These are phyloP conservation scores for Tauraco erythrolophus DNA, from an alignment of 2,113 vertebrate species.

Conservation along the genomic window DNA sequence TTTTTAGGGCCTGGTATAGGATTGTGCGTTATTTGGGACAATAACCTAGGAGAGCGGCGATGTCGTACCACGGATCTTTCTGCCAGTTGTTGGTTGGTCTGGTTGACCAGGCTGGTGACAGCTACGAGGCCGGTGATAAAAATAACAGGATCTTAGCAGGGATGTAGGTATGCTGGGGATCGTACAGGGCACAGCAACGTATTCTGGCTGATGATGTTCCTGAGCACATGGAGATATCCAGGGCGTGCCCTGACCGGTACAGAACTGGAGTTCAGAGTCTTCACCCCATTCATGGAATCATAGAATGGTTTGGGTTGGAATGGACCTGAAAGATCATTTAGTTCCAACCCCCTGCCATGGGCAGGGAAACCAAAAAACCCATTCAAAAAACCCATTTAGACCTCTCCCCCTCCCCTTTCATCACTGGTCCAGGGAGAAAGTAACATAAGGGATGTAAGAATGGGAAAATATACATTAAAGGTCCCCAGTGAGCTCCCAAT, in stretches of 20 bases:
- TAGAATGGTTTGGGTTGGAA: too few species aligned
- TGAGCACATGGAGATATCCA: not conserved
- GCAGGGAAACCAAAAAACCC: too few species aligned
- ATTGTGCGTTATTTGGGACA: not conserved
- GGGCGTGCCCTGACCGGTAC: not conserved
- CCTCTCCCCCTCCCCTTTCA: not conserved
- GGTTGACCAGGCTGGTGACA: not conserved
- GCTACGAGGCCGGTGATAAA: not conserved
- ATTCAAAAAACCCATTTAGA: not conserved
- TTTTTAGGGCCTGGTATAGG: not conserved
- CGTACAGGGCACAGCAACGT: not conserved
- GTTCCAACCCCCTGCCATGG: too few species aligned
- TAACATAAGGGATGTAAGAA: not conserved
- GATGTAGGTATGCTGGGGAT: too few species aligned
- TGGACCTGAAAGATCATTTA: too few species aligned
- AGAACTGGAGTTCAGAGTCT: not conserved
- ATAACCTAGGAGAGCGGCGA: not conserved
- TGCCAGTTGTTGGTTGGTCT: not conserved
- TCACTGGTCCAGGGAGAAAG: not conserved
- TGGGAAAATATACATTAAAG: not conserved
- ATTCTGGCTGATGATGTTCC: not conserved
- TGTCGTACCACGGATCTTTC: accelerated
- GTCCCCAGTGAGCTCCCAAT: not conserved
- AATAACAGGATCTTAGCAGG: not conserved
- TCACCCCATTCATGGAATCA: too few species aligned